These are phyloP conservation scores for Drepana falcataria DNA, from an alignment of 2,888 invertebrate genomes.

Conservation along the genomic window DNA sequence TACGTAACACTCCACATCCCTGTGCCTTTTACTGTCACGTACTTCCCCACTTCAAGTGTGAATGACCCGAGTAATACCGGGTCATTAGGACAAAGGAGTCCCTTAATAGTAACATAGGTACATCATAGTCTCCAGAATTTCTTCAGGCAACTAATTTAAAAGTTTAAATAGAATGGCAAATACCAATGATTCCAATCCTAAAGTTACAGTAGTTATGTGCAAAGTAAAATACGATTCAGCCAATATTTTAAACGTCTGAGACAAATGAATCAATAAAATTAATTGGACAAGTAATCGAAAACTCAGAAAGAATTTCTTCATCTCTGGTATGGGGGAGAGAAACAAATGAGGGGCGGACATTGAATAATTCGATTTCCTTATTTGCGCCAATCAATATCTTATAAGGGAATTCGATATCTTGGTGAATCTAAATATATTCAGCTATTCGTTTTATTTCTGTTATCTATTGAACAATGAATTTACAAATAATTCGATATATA, in stretches of 20 bases:
- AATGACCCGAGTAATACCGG: slow-evolving; percentile 12
- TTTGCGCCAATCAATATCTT: slow-evolving; percentile 77
- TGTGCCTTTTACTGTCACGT: slow-evolving; percentile 27
- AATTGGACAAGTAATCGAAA: slow-evolving; percentile 79
- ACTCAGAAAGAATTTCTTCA: slow-evolving; percentile 78
- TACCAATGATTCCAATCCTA: background rate
- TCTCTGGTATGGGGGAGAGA: slow-evolving; percentile 72
- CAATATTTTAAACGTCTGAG: slow-evolving; percentile 63
- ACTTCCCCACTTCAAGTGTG: slow-evolving; percentile 19
- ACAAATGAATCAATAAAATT: slow-evolving; percentile 79
- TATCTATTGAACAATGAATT: too few species aligned
- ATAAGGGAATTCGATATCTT: slow-evolving; percentile 62
- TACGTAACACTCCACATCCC: slow-evolving; percentile 40
- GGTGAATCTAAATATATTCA: slow-evolving; percentile 36
- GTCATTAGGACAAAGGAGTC: slow-evolving; percentile 10
- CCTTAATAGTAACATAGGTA: background rate
- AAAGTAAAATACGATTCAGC: background rate
- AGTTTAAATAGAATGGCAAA: background rate
- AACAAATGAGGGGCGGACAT: slow-evolving; percentile 78
- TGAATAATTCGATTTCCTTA: slow-evolving; percentile 79
- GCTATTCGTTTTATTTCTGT: slow-evolving; percentile 24
- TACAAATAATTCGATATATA: too few species aligned
- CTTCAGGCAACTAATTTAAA: background rate
- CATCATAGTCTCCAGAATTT: background rate
- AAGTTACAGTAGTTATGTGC: background rate